phyloP scores from a whole-genome alignment of 1,140 invertebrate genomes.

The Argopecten irradians region DNA sequence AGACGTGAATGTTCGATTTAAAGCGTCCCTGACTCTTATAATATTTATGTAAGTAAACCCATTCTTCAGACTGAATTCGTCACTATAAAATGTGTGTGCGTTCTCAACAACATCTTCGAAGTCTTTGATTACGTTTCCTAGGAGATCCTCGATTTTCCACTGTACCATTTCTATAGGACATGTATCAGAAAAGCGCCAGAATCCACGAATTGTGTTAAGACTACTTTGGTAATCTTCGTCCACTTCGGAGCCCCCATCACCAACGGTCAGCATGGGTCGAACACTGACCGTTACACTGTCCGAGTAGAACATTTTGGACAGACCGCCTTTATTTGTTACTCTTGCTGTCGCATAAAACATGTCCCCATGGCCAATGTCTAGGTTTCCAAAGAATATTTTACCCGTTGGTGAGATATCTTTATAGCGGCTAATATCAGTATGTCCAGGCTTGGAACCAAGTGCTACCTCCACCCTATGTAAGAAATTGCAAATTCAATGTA shows the following conservation, averaged over 20 bases:
- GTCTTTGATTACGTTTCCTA: conserved; percentile 48
- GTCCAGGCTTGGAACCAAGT: conserved; percentile 29
- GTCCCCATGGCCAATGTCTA: conserved; percentile 40
- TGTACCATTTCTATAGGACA: conserved; percentile 47
- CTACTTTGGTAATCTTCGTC: conserved; percentile 51
- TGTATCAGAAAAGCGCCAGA: conserved; percentile 50
- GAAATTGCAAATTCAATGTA: neutral
- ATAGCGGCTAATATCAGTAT: conserved; percentile 35
- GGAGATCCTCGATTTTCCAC: conserved; percentile 49
- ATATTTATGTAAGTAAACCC: conserved; percentile 50
- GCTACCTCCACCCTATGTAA: conserved; percentile 44
- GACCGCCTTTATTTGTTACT: conserved; percentile 55
- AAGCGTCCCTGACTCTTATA: conserved; percentile 50
- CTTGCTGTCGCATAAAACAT: conserved; percentile 47
- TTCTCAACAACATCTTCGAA: conserved; percentile 34
- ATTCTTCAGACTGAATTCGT: conserved; percentile 53
- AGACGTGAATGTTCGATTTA: conserved; percentile 51
- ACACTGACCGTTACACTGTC: conserved; percentile 53
- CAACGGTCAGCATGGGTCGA: conserved; percentile 44
- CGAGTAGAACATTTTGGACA: conserved; percentile 43
- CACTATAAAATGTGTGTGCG: conserved; percentile 46
- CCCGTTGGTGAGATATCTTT: neutral
- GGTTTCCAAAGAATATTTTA: conserved; percentile 39
- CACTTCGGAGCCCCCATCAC: conserved; percentile 45
- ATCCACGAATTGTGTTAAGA: conserved; percentile 46